Conservation (phyloP, 2,888 invertebrate genomes). For the Lysandra bellargus region DNA sequence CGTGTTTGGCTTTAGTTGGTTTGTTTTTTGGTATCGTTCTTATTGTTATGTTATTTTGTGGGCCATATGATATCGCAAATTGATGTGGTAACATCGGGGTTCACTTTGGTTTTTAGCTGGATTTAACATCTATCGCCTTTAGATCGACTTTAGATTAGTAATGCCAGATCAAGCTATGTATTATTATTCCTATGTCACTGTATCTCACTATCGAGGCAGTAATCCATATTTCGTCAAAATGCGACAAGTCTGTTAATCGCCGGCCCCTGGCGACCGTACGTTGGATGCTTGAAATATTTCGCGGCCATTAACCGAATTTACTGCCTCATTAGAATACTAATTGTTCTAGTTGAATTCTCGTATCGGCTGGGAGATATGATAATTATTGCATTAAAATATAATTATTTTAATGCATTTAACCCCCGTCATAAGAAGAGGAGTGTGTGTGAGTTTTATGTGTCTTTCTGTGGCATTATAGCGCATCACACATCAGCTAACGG, state of each 20-base stretch:
- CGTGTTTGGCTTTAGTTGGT: neutral
- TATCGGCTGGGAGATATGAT: constrained; percentile 23
- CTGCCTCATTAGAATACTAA: constrained; percentile 42
- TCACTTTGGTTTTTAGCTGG: too few species aligned
- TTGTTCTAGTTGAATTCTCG: constrained; percentile 36
- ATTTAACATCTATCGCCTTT: too few species aligned
- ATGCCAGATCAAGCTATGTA: too few species aligned
- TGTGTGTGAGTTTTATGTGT: too few species aligned
- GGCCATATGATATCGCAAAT: too few species aligned
- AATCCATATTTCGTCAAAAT: constrained; percentile 20
- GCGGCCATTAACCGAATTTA: constrained; percentile 39
- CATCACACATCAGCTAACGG: too few species aligned
- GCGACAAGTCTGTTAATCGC: constrained; percentile 22
- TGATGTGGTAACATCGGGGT: too few species aligned
- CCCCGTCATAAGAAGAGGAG: too few species aligned
- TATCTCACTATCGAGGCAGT: neutral
- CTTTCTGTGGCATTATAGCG: too few species aligned
- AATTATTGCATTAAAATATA: neutral
- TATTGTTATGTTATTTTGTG: neutral
- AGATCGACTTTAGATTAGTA: too few species aligned
- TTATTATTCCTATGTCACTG: neutral
- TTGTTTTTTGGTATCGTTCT: neutral
- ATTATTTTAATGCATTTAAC: too few species aligned
- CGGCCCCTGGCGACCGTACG: neutral
- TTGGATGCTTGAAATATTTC: constrained; percentile 39